Evolutionary conservation across 2,888 invertebrate species (phyloP).

Genomic region (Drosophila conformis): DNA sequence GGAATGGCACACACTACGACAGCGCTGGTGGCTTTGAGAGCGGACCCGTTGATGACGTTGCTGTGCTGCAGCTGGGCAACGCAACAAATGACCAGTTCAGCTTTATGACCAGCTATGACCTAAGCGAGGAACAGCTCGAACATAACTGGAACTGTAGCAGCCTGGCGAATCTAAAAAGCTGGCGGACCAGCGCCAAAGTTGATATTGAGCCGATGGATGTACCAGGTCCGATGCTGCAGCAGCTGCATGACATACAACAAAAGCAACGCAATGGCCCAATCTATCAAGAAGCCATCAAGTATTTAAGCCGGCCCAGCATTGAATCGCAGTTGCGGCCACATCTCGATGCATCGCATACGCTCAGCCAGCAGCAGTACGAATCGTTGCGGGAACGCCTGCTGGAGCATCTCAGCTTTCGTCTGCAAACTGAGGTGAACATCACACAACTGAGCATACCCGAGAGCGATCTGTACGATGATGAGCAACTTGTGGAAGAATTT

Average conservation of each 20-base stretch:
- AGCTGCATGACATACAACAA: slow-evolving; percentile 40
- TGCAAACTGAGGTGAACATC: slow-evolving; percentile 78
- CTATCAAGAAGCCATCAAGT: slow-evolving; percentile 59
- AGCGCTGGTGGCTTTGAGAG: slow-evolving; percentile 81
- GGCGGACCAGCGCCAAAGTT: slow-evolving; percentile 25
- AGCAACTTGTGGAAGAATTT: slow-evolving; percentile 78
- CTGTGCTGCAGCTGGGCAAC: slow-evolving; percentile 67
- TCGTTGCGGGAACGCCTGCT: slow-evolving; percentile 60
- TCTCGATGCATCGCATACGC: slow-evolving; percentile 25
- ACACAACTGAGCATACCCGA: slow-evolving; percentile 81
- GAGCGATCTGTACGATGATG: slow-evolving; percentile 80
- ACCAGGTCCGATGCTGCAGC: slow-evolving; percentile 17
- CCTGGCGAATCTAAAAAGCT: slow-evolving; percentile 34
- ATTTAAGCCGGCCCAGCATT: slow-evolving; percentile 46
- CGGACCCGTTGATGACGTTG: slow-evolving; percentile 85
- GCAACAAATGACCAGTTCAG: slow-evolving; percentile 77
- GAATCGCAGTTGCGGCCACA: slow-evolving; percentile 62
- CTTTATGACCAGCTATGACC: slow-evolving; percentile 80
- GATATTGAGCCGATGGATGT: slow-evolving; percentile 38
- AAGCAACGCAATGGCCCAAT: slow-evolving; percentile 32
- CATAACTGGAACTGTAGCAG: slow-evolving; percentile 30
- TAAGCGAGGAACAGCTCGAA: slow-evolving; percentile 25
- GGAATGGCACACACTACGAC: slow-evolving; percentile 80
- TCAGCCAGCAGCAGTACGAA: slow-evolving; percentile 60
- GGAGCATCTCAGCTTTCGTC: slow-evolving; percentile 66